Percentiles rank a stretch among this genome's conserved stretches.
Evolutionary conservation across 2,888 invertebrate genomes (phyloP).

Genomic region (Prosopocoilus inquinatus): DNA sequence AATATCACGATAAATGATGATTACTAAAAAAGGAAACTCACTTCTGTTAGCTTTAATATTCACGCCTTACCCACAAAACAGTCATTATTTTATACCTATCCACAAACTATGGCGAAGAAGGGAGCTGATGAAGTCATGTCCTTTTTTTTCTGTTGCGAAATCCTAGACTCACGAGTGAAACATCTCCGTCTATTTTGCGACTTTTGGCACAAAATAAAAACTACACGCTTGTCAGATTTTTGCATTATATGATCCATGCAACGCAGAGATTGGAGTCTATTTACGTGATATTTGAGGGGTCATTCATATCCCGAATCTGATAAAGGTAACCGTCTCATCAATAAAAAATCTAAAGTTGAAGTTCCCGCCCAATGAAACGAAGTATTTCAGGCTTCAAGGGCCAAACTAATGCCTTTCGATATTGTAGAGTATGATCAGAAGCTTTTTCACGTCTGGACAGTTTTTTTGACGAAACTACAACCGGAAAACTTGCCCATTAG

Average conservation of each 20-base stretch:
- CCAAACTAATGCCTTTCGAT: conserved; percentile 24
- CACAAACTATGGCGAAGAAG: not conserved
- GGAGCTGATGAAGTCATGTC: no score
- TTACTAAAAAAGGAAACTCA: no score
- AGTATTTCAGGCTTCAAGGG: no score
- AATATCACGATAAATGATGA: no score
- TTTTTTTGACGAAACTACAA: conserved; percentile 10
- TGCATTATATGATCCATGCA: conserved; percentile 30
- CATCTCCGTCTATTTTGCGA: no score
- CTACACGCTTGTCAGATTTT: conserved; percentile 29
- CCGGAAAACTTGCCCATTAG: conserved; percentile 23
- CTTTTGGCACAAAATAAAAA: conserved; percentile 32
- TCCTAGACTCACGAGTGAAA: no score
- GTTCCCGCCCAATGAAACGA: conserved; percentile 12
- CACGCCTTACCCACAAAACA: no score
- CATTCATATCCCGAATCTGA: conserved; percentile 33
- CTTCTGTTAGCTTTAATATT: no score
- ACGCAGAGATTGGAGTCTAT: conserved; percentile 26
- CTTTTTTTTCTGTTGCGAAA: no score
- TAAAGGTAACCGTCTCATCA: conserved; percentile 28
- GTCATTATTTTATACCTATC: not conserved
- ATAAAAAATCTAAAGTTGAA: conserved; percentile 25
- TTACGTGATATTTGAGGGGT: conserved; percentile 32
- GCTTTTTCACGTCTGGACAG: not conserved
- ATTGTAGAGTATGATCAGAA: conserved; percentile 19